Evolutionary conservation across 2,113 vertebrate genomes (phyloP).

Genomic region (Coptodon rendalli): DNA sequence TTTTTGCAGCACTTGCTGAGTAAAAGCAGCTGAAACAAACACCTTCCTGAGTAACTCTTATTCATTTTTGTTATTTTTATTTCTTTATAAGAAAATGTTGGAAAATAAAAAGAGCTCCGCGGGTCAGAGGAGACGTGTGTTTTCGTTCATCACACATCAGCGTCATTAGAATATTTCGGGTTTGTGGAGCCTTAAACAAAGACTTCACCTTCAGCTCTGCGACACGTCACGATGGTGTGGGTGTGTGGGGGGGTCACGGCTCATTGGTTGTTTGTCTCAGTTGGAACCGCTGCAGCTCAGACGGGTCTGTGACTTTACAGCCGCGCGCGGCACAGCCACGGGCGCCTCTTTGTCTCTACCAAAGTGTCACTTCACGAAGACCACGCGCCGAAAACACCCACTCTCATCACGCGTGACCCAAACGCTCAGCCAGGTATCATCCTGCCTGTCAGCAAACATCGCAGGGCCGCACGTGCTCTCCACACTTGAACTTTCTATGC

Average conservation of each 20-base stretch:
- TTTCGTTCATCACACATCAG: background rate
- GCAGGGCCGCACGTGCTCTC: background rate
- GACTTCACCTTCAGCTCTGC: background rate
- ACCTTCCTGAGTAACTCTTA: rapidly evolving
- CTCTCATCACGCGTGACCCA: background rate
- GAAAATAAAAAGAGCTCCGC: background rate
- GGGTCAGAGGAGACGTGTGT: background rate
- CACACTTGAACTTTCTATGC: background rate
- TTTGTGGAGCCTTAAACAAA: background rate
- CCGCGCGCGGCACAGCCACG: background rate
- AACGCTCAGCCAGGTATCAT: background rate
- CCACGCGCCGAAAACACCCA: background rate
- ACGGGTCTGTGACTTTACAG: background rate
- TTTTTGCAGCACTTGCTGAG: background rate
- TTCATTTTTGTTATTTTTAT: background rate
- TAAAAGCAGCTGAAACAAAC: background rate
- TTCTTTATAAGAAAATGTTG: background rate
- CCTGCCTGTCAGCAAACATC: background rate
- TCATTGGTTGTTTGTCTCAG: rapidly evolving
- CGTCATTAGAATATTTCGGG: background rate
- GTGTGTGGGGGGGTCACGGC: background rate
- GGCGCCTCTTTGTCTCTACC: conserved; percentile 39
- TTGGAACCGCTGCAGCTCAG: background rate
- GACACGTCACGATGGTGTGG: rapidly evolving
- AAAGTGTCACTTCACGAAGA: conserved; percentile 30